These are phyloP conservation scores for Indicator indicator DNA, from an alignment of 2,113 vertebrate species.

Conservation along the genomic window DNA sequence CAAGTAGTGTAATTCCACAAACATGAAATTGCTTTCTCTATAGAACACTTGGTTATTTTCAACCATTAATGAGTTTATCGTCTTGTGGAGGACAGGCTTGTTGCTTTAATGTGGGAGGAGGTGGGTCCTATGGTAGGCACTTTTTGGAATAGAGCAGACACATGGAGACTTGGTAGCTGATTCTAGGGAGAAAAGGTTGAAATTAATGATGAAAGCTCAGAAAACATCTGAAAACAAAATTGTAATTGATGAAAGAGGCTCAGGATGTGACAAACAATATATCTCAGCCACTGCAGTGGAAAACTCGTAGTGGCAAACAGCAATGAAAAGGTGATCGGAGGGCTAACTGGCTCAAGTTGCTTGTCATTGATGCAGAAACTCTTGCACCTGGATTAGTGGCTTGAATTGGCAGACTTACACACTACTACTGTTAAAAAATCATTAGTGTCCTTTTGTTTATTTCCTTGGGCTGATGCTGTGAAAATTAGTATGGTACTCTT, in stretches of 20 bases:
- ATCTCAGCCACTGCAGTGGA: neutral
- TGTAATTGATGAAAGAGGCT: neutral
- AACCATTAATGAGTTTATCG: accelerated
- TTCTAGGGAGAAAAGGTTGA: neutral
- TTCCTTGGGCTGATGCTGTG: neutral
- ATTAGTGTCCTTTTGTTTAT: neutral
- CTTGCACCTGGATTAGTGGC: neutral
- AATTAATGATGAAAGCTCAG: neutral
- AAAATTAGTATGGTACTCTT: neutral
- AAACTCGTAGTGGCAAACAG: neutral
- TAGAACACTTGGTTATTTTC: neutral
- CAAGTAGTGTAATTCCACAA: neutral
- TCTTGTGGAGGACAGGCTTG: neutral
- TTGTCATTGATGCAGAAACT: neutral
- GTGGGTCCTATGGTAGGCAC: neutral
- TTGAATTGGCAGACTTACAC: neutral
- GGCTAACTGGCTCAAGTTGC: neutral
- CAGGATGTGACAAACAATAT: neutral
- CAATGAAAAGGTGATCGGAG: neutral
- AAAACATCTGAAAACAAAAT: neutral
- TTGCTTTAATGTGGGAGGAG: neutral
- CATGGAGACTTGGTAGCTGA: neutral
- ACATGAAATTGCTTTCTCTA: neutral
- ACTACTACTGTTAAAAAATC: neutral
- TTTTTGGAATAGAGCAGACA: neutral